Percentiles rank a stretch among this genome's conserved stretches.
These are phyloP conservation scores for Netelia virgata DNA, from an alignment of 2,888 invertebrate genomes.

Conservation along the genomic window DNA sequence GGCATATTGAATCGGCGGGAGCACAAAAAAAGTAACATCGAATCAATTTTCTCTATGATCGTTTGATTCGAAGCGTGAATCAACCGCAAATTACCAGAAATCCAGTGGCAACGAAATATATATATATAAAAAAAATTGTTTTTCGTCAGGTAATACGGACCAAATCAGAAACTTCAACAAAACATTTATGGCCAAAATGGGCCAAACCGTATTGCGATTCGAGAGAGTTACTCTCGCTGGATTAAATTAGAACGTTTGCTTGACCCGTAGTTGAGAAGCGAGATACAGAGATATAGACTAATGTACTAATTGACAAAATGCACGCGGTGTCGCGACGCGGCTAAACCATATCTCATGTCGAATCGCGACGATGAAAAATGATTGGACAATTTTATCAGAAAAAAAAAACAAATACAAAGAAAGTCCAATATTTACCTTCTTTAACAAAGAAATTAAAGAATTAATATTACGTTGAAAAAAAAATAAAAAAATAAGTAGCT, in stretches of 20 bases:
- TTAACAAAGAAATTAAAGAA: background rate
- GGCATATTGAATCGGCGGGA: slow-evolving; percentile 46
- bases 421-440: background rate
- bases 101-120: background rate
- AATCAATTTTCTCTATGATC: background rate
- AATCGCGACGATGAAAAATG: background rate
- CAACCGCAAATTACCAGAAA: background rate
- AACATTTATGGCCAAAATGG: slow-evolving; percentile 44
- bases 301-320: slow-evolving; percentile 48
- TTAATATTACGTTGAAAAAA: background rate
- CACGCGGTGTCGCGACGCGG: background rate
- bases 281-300: background rate
- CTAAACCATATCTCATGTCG: background rate
- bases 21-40: background rate
- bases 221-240: slow-evolving; percentile 22
- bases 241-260: slow-evolving; percentile 62
- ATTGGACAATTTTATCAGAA: slow-evolving; percentile 23
- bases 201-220: slow-evolving; percentile 29
- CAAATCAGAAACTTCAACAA: background rate
- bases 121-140: background rate
- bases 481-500: background rate
- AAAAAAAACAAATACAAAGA: background rate
- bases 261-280: slow-evolving; percentile 26
- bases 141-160: background rate
- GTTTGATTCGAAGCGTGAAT: background rate